A percentile compares a stretch with the other conserved stretches of the same genome.
phyloP scores from a whole-genome alignment of 2,797 vertebrate genomes.

The Austrolebias charrua region DNA sequence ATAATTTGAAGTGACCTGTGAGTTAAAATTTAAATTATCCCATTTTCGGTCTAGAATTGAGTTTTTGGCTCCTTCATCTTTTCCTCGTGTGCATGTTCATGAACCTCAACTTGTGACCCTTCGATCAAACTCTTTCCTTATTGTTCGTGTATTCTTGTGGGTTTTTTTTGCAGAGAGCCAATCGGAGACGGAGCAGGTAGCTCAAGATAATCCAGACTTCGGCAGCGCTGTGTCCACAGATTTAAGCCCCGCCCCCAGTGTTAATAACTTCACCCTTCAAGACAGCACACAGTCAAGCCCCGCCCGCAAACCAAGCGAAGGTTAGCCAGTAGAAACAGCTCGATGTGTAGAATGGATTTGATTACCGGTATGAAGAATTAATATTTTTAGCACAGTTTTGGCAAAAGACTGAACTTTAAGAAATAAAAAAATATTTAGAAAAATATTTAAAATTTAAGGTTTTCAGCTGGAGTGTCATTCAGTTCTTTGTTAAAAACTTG shows the following conservation, averaged over 20 bases:
- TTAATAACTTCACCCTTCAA: constrained; percentile 3
- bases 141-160: not conserved
- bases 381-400: too few relatives aligned
- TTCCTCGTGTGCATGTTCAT: not conserved
- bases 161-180: constrained; percentile 81
- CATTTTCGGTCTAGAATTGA: too few relatives aligned
- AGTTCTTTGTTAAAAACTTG: too few relatives aligned
- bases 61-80: too few relatives aligned
- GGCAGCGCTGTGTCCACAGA: constrained; percentile 54
- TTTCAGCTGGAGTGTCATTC: too few relatives aligned
- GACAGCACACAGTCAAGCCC: constrained; percentile 32
- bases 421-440: too few relatives aligned
- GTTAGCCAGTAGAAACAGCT: constrained; percentile 20
- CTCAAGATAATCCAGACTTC: constrained; percentile 80
- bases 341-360: not conserved
- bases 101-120: not conserved
- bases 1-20: too few relatives aligned
- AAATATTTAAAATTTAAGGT: too few relatives aligned
- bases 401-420: too few relatives aligned
- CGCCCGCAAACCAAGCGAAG: constrained; percentile 42
- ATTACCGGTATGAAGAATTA: too few relatives aligned
- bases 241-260: constrained; percentile 5
- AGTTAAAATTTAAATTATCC: too few relatives aligned
- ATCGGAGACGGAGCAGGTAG: constrained; percentile 80
- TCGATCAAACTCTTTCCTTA: not conserved